Conservation (phyloP, 2,888 invertebrate species). For the Amphipyra berbera region DNA sequence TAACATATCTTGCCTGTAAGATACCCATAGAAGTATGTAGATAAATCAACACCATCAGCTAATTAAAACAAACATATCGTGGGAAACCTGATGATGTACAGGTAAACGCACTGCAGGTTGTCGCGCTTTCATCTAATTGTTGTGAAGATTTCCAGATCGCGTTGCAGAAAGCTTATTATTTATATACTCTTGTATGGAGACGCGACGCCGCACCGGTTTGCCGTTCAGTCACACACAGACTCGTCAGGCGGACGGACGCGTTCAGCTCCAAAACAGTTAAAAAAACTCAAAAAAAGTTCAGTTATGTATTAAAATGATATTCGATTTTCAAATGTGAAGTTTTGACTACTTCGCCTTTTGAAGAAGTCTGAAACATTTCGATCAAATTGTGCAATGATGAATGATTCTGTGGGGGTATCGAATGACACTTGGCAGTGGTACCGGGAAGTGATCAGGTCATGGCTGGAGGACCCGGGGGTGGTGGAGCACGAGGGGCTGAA, state of each 20-base stretch:
- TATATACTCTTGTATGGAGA: slow-evolving; percentile 55
- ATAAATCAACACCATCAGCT: slow-evolving; percentile 10
- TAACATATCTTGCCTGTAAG: no score
- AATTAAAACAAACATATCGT: slow-evolving; percentile 56
- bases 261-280: slow-evolving; percentile 40
- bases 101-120: slow-evolving; percentile 45
- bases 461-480: slow-evolving; percentile 90
- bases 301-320: slow-evolving; percentile 56
- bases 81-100: slow-evolving; percentile 54
- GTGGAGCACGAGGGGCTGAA: slow-evolving; percentile 87
- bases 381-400: slow-evolving; percentile 72
- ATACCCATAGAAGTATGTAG: neutral
- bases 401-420: slow-evolving; percentile 70
- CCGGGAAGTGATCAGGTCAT: slow-evolving; percentile 83
- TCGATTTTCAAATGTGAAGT: slow-evolving; percentile 51
- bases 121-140: slow-evolving; percentile 75
- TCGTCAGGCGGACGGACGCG: slow-evolving; percentile 54
- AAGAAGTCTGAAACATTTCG: slow-evolving; percentile 60
- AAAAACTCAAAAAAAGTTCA: slow-evolving; percentile 20
- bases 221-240: slow-evolving; percentile 59
- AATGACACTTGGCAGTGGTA: slow-evolving; percentile 84
- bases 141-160: slow-evolving; percentile 69
- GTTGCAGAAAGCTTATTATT: slow-evolving; percentile 79
- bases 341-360: slow-evolving; percentile 59
- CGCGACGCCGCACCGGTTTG: slow-evolving; percentile 65